Evolutionary conservation across 2,113 vertebrate species (phyloP), one percentile per base, ranked within the genome.

Genomic region (Crotalus tigris): DNA sequence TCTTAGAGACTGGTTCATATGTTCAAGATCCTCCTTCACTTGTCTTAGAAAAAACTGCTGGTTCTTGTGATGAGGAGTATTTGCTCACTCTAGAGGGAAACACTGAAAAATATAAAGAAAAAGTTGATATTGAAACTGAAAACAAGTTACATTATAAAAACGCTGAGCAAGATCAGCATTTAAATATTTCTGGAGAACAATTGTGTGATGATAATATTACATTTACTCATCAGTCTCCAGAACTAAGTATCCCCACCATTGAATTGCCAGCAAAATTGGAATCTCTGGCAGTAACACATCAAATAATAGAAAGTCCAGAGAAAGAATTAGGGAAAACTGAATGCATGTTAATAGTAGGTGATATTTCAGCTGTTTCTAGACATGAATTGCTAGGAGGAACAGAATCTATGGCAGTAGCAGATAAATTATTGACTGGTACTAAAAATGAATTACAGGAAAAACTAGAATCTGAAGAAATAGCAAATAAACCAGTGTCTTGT

Each of bases 131-230:
- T 21, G 93, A 95, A 94, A 26, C 90, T 90, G 85, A 94, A 69
- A 93, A 23, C 94, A 89, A 87, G 46, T 81, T 53, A 3, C 49
- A 24, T 90, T 95, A 21, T 95, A 53, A 95, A 95, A 94, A 88
- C 87, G 19, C n/a, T 94, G 94, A 96, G 92, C 86, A 95, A 94
- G 81, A 1, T 51, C 69, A 94, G 94, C 5, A 7, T 11, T 54
- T 85, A 39, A 90, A 92, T 94, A 93, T 92, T 96, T 88, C 93
- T 87, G 93, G 92, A 95, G 93, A 93, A 75, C 94, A 96, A 88
- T 3, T 91, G n/a, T 58, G 13, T 46, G 51, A 88, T 75, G 61
- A 92, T 54, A 26, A 51, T 55, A 54, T 51, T n/a, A 46, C 15
- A 75, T 24, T 69, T 75, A 75, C 33, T 46, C 61, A 54, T 88